Percentiles rank a stretch among this genome's conserved stretches.
Conservation (phyloP, 2,113 vertebrate genomes). For the Peromyscus californicus region DNA sequence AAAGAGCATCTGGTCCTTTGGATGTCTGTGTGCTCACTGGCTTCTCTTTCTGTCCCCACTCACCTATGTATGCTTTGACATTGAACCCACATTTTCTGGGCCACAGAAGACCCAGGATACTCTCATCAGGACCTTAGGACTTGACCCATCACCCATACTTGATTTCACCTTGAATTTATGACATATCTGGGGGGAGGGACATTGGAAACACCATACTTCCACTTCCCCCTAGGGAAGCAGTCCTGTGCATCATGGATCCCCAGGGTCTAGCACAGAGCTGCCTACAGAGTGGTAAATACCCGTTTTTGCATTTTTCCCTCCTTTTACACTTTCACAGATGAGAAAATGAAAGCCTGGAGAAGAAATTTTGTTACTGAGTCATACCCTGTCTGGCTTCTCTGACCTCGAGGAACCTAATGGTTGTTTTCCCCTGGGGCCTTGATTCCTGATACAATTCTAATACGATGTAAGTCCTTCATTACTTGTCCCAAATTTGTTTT, state of each 20-base stretch:
- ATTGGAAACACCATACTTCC: not conserved
- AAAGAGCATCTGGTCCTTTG: not conserved
- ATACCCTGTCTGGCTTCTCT: not conserved
- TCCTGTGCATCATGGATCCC: not conserved
- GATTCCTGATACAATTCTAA: conserved; percentile 8
- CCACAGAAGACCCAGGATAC: not conserved
- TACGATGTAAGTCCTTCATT: not conserved
- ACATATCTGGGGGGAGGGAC: not conserved
- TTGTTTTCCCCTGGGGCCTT: not conserved
- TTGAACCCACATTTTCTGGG: not conserved
- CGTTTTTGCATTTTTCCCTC: not conserved
- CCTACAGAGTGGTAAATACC: not conserved
- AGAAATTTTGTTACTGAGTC: not conserved
- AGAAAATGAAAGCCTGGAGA: not conserved
- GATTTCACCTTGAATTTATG: not conserved
- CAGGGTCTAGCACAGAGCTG: not conserved
- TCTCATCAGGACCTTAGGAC: not conserved
- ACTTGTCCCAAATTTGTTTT: conserved; percentile 1
- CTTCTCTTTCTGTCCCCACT: not conserved
- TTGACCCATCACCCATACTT: not conserved
- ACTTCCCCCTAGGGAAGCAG: not conserved
- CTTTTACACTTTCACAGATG: not conserved
- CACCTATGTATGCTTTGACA: not conserved
- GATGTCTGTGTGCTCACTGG: not conserved
- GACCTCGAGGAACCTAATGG: not conserved